Conservation (phyloP, 2,113 vertebrate genomes). For the Poeciliopsis retropinna region DNA sequence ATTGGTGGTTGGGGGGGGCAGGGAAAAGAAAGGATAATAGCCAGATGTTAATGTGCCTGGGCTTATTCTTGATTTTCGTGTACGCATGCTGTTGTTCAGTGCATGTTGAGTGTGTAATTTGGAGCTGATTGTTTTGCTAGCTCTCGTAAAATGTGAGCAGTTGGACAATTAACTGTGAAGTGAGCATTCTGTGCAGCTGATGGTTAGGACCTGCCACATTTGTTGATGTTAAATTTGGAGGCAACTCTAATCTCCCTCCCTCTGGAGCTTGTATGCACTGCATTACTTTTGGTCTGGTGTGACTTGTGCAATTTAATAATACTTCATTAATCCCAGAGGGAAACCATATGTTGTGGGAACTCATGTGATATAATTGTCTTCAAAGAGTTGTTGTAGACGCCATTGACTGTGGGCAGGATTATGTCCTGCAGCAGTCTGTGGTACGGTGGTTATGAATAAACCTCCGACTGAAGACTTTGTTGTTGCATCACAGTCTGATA, state of each 20-base stretch:
- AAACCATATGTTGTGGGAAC: no score
- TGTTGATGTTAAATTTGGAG: conserved; percentile 39
- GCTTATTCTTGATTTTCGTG: conserved; percentile 43
- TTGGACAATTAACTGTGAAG: conserved; percentile 55
- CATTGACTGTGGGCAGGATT: no score
- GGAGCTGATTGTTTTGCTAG: conserved; percentile 48
- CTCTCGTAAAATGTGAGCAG: conserved; percentile 49
- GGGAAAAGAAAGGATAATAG: conserved; percentile 67
- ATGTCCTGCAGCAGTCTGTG: no score
- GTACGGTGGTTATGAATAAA: no score
- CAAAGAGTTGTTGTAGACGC: no score
- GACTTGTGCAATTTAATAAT: neutral
- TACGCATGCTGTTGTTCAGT: conserved; percentile 12
- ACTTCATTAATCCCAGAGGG: no score
- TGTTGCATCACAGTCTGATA: no score
- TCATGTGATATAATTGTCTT: no score
- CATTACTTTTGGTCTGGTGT: neutral
- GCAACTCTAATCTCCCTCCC: neutral
- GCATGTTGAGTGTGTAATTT: conserved; percentile 41
- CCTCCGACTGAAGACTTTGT: no score
- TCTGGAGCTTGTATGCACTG: neutral
- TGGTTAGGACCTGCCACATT: conserved; percentile 17
- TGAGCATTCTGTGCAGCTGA: conserved; percentile 28
- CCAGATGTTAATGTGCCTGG: conserved; percentile 74
- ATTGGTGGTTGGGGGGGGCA: neutral